A percentile compares a stretch with the other conserved stretches of the same genome.
Conservation (phyloP, 2,113 vertebrate genomes). For the Hassar affinis region DNA sequence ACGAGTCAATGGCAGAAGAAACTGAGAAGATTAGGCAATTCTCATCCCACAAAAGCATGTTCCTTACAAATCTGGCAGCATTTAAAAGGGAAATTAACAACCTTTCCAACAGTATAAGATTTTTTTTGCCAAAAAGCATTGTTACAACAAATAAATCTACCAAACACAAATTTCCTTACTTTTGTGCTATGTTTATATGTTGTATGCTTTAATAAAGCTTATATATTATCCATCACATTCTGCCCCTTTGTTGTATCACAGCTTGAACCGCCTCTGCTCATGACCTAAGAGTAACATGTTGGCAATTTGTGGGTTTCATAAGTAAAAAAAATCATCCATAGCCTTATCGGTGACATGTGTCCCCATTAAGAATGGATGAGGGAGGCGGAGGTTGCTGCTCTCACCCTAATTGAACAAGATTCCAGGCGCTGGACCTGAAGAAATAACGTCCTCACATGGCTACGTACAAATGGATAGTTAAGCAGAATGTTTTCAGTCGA, state of each 20-base stretch:
- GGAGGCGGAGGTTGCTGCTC: background rate
- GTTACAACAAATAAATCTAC: no score
- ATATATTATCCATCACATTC: background rate
- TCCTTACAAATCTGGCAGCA: no score
- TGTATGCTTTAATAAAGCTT: background rate
- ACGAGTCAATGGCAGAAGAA: no score
- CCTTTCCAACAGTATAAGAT: no score
- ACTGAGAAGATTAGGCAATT: no score
- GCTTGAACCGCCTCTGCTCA: background rate
- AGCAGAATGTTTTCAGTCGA: conserved; percentile 45
- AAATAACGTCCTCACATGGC: conserved; percentile 11
- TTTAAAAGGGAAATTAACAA: no score
- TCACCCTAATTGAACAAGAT: conserved; percentile 21
- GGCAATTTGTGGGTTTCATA: conserved; percentile 1
- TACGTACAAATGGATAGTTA: conserved; percentile 36
- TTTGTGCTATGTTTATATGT: no score
- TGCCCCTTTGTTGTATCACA: background rate
- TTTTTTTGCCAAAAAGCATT: no score
- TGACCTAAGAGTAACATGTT: background rate
- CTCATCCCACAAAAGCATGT: no score
- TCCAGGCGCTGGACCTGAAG: background rate
- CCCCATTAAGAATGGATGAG: conserved; percentile 24
- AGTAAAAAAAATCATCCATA: background rate
- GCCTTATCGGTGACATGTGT: conserved; percentile 20
- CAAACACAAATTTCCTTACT: no score